These are phyloP conservation scores for Gila orcuttii DNA, from an alignment of 2,113 vertebrate species.

Conservation along the genomic window DNA sequence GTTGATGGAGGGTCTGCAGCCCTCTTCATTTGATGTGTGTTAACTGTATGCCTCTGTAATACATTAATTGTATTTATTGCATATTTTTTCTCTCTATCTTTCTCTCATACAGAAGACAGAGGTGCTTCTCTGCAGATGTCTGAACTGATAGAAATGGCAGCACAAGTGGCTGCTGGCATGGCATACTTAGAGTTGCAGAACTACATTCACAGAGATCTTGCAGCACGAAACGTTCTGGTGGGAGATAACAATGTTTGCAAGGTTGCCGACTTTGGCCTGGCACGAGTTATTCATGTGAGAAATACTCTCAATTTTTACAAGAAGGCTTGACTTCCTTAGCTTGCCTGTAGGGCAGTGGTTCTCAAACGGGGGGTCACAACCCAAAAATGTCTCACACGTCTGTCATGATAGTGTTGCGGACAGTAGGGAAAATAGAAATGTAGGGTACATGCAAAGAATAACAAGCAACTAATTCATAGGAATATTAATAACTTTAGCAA, in stretches of 20 bases:
- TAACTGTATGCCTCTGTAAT: background rate
- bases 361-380: background rate
- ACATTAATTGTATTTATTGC: background rate
- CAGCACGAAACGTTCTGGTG: constrained; percentile 95
- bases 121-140: constrained; percentile 58
- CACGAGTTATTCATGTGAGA: constrained; percentile 91
- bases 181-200: constrained; percentile 93
- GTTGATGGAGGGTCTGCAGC: background rate
- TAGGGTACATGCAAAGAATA: background rate
- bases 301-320: background rate
- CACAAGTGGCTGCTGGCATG: constrained; percentile 95
- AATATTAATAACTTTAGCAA: background rate
- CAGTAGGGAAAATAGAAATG: background rate
- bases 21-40: background rate
- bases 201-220: constrained; percentile 95
- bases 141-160: constrained; percentile 89
- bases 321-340: background rate
- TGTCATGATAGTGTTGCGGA: background rate
- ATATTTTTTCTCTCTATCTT: background rate
- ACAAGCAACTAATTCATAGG: background rate
- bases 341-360: background rate
- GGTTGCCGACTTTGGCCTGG: constrained; percentile 95
- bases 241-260: constrained; percentile 94
- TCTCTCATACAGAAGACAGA: constrained; percentile 66
- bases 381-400: background rate